Evolutionary conservation across 2,888 invertebrate genomes (phyloP), one percentile per base, ranked within the genome.

Genomic region (Synergus gifuensis): DNA sequence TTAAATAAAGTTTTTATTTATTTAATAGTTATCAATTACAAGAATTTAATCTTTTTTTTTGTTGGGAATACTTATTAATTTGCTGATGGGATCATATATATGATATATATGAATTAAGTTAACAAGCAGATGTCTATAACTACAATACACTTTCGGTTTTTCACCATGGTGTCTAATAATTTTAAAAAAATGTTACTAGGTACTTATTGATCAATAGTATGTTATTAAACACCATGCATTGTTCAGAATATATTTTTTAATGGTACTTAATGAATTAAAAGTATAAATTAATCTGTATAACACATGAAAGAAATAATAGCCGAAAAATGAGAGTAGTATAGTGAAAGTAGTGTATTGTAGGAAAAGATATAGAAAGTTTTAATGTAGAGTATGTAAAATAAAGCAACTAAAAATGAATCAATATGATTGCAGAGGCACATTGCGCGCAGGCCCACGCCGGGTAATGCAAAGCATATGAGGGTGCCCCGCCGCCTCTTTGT

Each of bases 381-480:
- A 60, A 46, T 67, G 49, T 73, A 76, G 42, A 66, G 77, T 79
- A 36, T 54, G 44, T 66, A 79, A 18, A 46, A 60, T 78, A 58
- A 67, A 58, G 64, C 67, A 76, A 77, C 22, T 69, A 36, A 49
- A 54, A 49, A 46, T 40, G 22, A 67, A 66, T 76, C 14, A 85
- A 83, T 82, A 87, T 88, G 86, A 92, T 92, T 92, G 90, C 92
- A 92, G 92, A 92, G 92, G 92, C 92, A 92, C 92, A 91, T 92
- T 91, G 92, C 92, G 92, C 92, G 91, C 92, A 92, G 92, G 90
- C 91, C 91, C 90, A 91, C 88, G 92, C 90, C 90, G 92, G 92
- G 91, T 92, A 92, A 92, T 92, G 92, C 92, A 92, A 92, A 91
- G 90, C 91, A 87, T 84, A 84, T 87, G 89, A 89, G 88, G 89